phyloP scores from a whole-genome alignment of 2,888 invertebrate genomes.

The Lepidocyrtoides sp. region DNA sequence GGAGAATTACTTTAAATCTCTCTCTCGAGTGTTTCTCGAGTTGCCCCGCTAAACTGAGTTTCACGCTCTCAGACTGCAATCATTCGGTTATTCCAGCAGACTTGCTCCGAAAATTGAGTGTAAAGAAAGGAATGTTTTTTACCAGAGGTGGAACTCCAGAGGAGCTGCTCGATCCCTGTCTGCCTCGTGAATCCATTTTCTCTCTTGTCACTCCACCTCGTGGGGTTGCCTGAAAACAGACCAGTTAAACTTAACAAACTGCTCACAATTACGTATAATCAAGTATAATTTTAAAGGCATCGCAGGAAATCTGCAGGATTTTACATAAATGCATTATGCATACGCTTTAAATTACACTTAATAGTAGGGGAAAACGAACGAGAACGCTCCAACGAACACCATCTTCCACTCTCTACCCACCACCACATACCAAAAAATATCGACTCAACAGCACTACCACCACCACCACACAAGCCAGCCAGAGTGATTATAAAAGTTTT shows the following conservation, averaged over 20 bases:
- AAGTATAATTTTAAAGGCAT: background rate
- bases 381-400: constrained; percentile 8
- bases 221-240: constrained; percentile 79
- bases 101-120: background rate
- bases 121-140: background rate
- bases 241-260: too few species aligned
- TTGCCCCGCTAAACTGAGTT: too few species aligned
- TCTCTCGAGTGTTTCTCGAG: too few species aligned
- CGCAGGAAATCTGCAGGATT: constrained; percentile 69
- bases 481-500: constrained; percentile 45
- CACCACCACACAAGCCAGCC: background rate
- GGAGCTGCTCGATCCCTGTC: constrained; percentile 81
- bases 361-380: constrained; percentile 30
- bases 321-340: constrained; percentile 79
- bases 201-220: constrained; percentile 61
- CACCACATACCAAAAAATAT: constrained; percentile 37
- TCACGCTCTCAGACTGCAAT: too few species aligned
- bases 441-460: constrained; percentile 50
- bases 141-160: constrained; percentile 77
- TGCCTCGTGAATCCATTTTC: constrained; percentile 84
- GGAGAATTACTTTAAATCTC: background rate
- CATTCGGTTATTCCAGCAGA: background rate
- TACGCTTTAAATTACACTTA: constrained; percentile 72
- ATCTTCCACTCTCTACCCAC: background rate
- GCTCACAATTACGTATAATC: background rate